A percentile compares a stretch with the other conserved stretches of the same genome.
Evolutionary conservation across 2,888 invertebrate genomes (phyloP).

Genomic region (Boloria selene): DNA sequence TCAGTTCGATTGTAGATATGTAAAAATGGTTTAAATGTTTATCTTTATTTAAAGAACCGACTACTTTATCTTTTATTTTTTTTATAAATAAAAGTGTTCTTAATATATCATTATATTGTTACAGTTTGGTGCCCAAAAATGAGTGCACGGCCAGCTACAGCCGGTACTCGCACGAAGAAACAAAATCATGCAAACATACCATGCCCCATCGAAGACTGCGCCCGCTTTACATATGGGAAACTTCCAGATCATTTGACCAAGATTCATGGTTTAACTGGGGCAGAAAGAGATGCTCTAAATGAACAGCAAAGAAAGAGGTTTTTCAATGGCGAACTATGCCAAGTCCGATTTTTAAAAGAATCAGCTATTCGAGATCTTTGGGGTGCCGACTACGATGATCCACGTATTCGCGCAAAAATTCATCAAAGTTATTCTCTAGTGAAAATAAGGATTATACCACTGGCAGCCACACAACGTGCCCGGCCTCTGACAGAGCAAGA

Average conservation of each 20-base stretch:
- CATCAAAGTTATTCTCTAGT: slow-evolving; percentile 78
- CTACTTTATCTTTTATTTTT: neutral
- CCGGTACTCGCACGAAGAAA: slow-evolving; percentile 71
- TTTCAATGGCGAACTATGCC: slow-evolving; percentile 80
- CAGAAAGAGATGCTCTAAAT: slow-evolving; percentile 75
- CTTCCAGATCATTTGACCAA: slow-evolving; percentile 79
- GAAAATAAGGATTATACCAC: slow-evolving; percentile 76
- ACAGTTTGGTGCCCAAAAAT: slow-evolving; percentile 51
- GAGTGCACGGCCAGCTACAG: slow-evolving; percentile 58
- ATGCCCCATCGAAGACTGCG: slow-evolving; percentile 80
- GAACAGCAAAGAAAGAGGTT: slow-evolving; percentile 78
- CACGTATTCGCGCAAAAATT: slow-evolving; percentile 73
- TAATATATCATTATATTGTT: slow-evolving; percentile 41
- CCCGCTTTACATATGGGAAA: slow-evolving; percentile 78
- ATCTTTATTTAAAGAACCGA: neutral
- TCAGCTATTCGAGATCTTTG: slow-evolving; percentile 79
- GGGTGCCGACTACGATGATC: slow-evolving; percentile 78
- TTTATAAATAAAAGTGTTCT: no score
- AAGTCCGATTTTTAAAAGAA: slow-evolving; percentile 77
- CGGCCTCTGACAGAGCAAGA: slow-evolving; percentile 78
- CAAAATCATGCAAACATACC: slow-evolving; percentile 81
- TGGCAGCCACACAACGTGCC: slow-evolving; percentile 73
- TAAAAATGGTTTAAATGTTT: slow-evolving; percentile 11
- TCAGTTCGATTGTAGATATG: slow-evolving; percentile 10
- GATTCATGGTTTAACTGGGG: slow-evolving; percentile 75